Evolutionary conservation across 2,888 invertebrate genomes (phyloP), one percentile per base, ranked within the genome.

Genomic region (Drosophila pullipes): DNA sequence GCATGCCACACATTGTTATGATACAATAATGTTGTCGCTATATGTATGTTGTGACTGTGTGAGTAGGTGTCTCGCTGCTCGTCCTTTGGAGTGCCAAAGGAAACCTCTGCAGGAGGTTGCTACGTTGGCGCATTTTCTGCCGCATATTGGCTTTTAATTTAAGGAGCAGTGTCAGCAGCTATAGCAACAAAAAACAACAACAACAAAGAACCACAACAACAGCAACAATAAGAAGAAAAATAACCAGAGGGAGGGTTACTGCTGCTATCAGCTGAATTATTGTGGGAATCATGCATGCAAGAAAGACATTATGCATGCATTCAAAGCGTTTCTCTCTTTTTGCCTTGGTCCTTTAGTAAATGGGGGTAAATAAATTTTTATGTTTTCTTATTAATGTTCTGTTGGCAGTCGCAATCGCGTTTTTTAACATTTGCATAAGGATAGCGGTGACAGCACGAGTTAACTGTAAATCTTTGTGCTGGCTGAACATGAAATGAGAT

Each of bases 131-230:
- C 71, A 84, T 82, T 89, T 80, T 76, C 74, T 83, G 76, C 72
- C 82, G 70, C 89, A 89, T 85, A 85, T 86, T 86, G 89, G 85
- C 85, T 86, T 85, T 85, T 89, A 89, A 85, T 85, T 89, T 85
- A 61, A 85, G 71, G 75, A 84, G 82, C 89, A 69, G 72, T 77
- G 89, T 89, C 85, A 85, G 89, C 85, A 83, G 79, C 83, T 69
- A 58, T 37, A 13, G 52, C 67, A 61, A 79, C 65, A 59, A 55
- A 28, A 54, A 71, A 57, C 3, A 41, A 33, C 54, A 66, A 39
- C 41, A 33, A 62, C 47, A 47, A 35, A 52, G 28, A 47, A n/a
- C 25, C 16, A 39, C n/a, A 50, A 28, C 11, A 22, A 28, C 10
- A 61, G 50, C 47, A 67, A 41, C 25, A 35, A 25, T 22, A 1